Evolutionary conservation across 2,113 vertebrate species (phyloP).

Genomic region (Cebus imitator): DNA sequence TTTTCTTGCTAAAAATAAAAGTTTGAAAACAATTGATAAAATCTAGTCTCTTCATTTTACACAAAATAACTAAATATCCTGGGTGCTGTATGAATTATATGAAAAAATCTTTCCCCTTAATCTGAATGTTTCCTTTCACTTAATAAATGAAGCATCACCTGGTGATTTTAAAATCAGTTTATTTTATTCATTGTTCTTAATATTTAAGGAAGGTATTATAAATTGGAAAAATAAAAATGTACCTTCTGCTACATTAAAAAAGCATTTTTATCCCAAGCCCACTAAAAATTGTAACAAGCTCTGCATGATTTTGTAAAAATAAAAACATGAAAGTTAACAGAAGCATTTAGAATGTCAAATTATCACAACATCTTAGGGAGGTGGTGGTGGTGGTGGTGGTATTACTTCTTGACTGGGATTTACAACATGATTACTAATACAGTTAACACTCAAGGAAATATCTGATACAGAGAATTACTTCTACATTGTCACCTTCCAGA

Average conservation of each 20-base stretch:
- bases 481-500: not conserved
- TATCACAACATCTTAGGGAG: constrained; percentile 10
- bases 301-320: constrained; percentile 41
- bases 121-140: constrained; percentile 22
- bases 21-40: constrained; percentile 30
- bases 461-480: not conserved
- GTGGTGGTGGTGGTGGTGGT: not conserved
- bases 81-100: not conserved
- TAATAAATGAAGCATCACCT: constrained; percentile 47
- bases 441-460: not conserved
- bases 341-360: constrained; percentile 7
- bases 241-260: constrained; percentile 31
- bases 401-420: not conserved
- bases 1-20: constrained; percentile 25
- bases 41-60: constrained; percentile 39
- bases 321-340: constrained; percentile 34
- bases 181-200: constrained; percentile 59
- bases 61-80: constrained; percentile 10
- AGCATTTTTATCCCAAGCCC: constrained; percentile 29
- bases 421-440: not conserved
- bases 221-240: constrained; percentile 48
- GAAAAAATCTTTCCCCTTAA: constrained; percentile 30
- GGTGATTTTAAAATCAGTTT: constrained; percentile 60
- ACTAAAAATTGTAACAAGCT: constrained; percentile 38
- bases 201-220: constrained; percentile 49